Evolutionary conservation across 2,113 vertebrate species (phyloP), one percentile per base, ranked within the genome.

Genomic region (Calypte anna): DNA sequence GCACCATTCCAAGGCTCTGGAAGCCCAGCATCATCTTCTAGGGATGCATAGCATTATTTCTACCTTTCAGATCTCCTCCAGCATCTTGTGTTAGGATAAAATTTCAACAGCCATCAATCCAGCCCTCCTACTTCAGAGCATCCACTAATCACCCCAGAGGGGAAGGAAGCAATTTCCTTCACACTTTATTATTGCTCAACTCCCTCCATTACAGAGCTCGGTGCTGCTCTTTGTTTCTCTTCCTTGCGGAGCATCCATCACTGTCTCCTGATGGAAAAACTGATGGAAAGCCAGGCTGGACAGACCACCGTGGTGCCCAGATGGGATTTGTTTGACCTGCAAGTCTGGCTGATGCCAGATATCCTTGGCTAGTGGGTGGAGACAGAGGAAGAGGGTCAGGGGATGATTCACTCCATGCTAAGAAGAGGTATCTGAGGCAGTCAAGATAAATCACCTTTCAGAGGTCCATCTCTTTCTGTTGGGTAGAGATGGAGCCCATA

Each of bases 81-180:
- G 74, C 54, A 67, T 59, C 84, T 86, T 82, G 73, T 50, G 68
- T 51, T 67, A 61, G 76, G 64, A 58, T 95, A 78, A 83, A 88
- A 88, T 93, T 94, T 88, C 68, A 81, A 33, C 1, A 0, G 38
- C 33, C 75, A 63, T 93, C 91, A 94, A 83, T 88, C 79, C 57
- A 62, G 25, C 23, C 31, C 82, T 85, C 18, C 0, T 51, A 75
- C 79, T 70, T 93, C 59, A 83, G 85, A 88, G 79, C 82, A 2
- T 4, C 61, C 9, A 0, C 61, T 93, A 63, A 95, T 93, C 91
- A 80, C 91, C 14, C 0, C 27, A 12, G 61, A 88, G 33, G 82
- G 94, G 82, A 88, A 96, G 88, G 94, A 94, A 96, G 72, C 36
- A 88, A 94, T 96, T 96, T 93, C 83, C 88, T 83, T 94, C 95